These are phyloP conservation scores for Nasonovia ribisnigri DNA, from an alignment of 2,888 invertebrate species.

Conservation along the genomic window DNA sequence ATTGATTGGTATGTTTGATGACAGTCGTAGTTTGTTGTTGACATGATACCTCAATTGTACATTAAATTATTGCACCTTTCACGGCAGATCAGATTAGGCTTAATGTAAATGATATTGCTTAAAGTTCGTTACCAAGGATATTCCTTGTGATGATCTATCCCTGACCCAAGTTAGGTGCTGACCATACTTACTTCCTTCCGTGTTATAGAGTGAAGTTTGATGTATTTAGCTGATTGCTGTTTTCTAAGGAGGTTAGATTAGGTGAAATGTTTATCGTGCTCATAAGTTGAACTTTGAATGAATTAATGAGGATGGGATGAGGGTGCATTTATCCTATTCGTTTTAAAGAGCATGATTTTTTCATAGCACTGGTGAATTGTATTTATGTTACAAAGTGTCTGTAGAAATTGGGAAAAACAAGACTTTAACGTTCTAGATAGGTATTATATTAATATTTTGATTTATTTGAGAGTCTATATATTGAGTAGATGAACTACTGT, in stretches of 20 bases:
- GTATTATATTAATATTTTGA: neutral
- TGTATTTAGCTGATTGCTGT: neutral
- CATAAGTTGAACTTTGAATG: neutral
- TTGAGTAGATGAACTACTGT: fast-evolving
- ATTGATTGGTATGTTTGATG: neutral
- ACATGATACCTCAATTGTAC: neutral
- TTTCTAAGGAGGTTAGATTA: neutral
- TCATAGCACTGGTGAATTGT: neutral
- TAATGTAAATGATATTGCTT: too few relatives aligned
- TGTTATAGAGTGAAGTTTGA: neutral
- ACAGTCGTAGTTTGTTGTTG: neutral
- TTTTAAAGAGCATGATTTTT: neutral
- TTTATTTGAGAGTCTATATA: neutral
- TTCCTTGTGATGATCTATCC: neutral
- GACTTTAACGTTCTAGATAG: neutral
- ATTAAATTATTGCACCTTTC: neutral
- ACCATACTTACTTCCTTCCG: fast-evolving
- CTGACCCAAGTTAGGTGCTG: neutral
- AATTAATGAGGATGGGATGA: neutral
- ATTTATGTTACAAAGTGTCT: neutral
- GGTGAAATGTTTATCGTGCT: neutral
- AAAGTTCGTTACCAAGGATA: neutral
- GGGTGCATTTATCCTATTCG: neutral
- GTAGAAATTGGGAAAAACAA: neutral
- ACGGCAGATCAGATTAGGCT: neutral